Percentiles rank a stretch among this genome's conserved stretches.
Conservation (phyloP, 2,888 invertebrate genomes). For the Serrognathus titanus region DNA sequence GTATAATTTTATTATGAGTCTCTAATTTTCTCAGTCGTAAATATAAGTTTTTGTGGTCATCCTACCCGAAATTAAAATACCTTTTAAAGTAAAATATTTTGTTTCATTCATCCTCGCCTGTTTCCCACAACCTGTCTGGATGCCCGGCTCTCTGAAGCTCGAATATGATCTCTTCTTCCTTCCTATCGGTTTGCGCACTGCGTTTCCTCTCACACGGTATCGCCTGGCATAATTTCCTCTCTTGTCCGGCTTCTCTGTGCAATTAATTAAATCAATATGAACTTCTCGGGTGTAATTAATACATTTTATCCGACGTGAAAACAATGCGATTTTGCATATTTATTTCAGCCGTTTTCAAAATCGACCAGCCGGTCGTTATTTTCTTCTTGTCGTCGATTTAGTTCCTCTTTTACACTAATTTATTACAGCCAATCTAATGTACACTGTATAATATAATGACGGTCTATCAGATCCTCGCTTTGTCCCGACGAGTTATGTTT, state of each 20-base stretch:
- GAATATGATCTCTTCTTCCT: constrained; percentile 30
- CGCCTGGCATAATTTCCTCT: constrained; percentile 28
- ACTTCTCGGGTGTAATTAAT: background rate
- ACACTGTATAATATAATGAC: constrained; percentile 26
- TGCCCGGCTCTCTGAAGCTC: constrained; percentile 12
- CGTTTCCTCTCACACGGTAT: constrained; percentile 29
- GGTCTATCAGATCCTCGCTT: constrained; percentile 29
- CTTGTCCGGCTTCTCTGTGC: constrained; percentile 26
- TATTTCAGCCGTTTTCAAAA: background rate
- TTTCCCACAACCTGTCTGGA: constrained; percentile 20
- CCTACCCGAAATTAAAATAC: constrained; percentile 37
- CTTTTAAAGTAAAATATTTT: constrained; percentile 38
- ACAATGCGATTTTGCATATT: background rate
- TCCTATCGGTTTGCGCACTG: constrained; percentile 21
- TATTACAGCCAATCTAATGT: constrained; percentile 20
- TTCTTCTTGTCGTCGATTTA: constrained; percentile 6
- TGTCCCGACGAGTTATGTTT: constrained; percentile 42
- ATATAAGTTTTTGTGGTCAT: constrained; percentile 34
- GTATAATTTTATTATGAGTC: constrained; percentile 36
- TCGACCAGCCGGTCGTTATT: background rate
- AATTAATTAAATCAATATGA: constrained; percentile 16
- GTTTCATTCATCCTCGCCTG: constrained; percentile 33
- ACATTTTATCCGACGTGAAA: background rate
- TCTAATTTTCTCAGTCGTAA: constrained; percentile 36
- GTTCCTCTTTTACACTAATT: constrained; percentile 15